phyloP scores from a whole-genome alignment of 2,888 invertebrate species.

The Ephialtes manifestator region DNA sequence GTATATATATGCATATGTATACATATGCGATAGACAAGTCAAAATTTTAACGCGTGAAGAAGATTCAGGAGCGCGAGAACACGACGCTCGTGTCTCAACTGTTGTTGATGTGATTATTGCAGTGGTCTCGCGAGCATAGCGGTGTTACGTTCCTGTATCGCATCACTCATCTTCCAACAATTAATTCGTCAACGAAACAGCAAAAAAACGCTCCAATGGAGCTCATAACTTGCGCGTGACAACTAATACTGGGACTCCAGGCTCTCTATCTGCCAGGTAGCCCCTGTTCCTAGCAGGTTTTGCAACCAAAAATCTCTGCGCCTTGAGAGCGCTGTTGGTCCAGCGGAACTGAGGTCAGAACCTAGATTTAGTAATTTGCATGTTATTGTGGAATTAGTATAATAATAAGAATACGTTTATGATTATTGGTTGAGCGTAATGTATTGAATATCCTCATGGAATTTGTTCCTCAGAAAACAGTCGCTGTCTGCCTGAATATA shows the following conservation, averaged over 20 bases:
- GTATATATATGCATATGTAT: neutral
- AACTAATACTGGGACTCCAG: constrained; percentile 71
- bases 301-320: neutral
- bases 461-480: constrained; percentile 74
- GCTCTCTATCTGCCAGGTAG: constrained; percentile 73
- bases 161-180: constrained; percentile 22
- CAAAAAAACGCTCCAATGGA: constrained; percentile 73
- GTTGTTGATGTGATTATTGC: constrained; percentile 36
- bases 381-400: neutral
- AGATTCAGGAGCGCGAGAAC: constrained; percentile 3
- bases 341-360: constrained; percentile 30
- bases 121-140: constrained; percentile 63
- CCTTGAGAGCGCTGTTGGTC: constrained; percentile 4
- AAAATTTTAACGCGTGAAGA: constrained; percentile 43
- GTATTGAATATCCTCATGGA: no score
- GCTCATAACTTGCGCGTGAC: constrained; percentile 75
- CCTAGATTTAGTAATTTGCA: neutral
- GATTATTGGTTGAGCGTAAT: neutral
- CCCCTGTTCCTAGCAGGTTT: constrained; percentile 32
- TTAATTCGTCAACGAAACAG: constrained; percentile 63
- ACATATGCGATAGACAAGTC: constrained; percentile 21
- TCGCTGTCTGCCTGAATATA: constrained; percentile 66
- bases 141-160: constrained; percentile 58
- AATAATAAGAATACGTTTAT: no score
- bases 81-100: constrained; percentile 25